Base-by-base conservation (phyloP, 1,140 invertebrate species). In the Aphaenogaster floridana region DNA sequence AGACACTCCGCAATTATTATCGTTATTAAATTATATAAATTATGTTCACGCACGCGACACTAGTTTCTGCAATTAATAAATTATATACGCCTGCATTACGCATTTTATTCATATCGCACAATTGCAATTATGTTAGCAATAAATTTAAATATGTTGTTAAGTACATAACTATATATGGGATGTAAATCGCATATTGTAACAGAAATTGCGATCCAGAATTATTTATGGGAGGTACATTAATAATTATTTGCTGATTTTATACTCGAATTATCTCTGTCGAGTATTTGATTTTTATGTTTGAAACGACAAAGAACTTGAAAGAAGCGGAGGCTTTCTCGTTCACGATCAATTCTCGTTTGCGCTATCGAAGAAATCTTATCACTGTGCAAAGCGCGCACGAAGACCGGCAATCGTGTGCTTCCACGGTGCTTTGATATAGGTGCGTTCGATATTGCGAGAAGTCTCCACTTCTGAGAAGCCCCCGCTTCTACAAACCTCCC, bases 291-390 rank as follows among this genome's bases (percentile, higher is more conserved):
- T 39, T 45, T 52, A 3, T 39, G 15, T 39, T 28, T 15, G n/a
- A 21, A 45, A 8, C 42, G 69, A 84, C 80, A 76, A 84, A 63
- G 54, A 76, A 74, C 28, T 48, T 72, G 11, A 39, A 11, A 68
- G 61, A 42, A 71, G 66, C 36, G 52, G 52, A 42, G 61, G 21
- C 79, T 48, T 48, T 83, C 54, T 48, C 52, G 50, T 42, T 64
- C 68, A 89, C 87, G 88, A 72, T 89, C 80, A 69, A 79, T 59
- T 50, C 64, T 78, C 52, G 63, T 64, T 59, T 52, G 4, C 66
- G 52, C 36, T 89, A 92, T 92, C 89, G 87, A 71, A 59, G 90
- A 69, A 91, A 92, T 92, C 90, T 92, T 92, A 92, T 92, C 91
- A 74, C 45, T 92, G 90, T 92, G 90, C 89, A 92, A 92, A 92